A percentile compares a stretch with the other conserved stretches of the same genome.
These are phyloP conservation scores for Petrocephalus schoutedeni DNA, from an alignment of 2,797 vertebrate genomes.

Conservation along the genomic window DNA sequence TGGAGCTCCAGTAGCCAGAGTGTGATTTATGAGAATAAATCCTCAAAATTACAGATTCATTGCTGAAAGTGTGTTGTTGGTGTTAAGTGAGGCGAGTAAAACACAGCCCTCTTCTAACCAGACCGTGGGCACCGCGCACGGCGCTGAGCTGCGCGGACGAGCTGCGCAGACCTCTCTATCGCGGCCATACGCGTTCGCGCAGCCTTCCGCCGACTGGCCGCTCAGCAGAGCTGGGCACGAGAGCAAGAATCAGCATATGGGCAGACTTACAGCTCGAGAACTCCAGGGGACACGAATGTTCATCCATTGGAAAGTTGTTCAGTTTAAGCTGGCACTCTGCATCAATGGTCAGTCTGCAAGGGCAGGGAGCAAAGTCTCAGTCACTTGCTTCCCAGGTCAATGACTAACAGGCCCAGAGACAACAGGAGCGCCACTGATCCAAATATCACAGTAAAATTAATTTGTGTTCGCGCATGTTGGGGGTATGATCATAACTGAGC, in stretches of 20 bases:
- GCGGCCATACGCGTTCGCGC: background rate
- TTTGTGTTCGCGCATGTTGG: background rate
- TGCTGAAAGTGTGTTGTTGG: background rate
- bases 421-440: background rate
- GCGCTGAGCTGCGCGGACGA: too few species aligned
- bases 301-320: constrained; percentile 99
- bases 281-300: constrained; percentile 94
- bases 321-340: constrained; percentile 96
- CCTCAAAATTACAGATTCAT: background rate
- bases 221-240: background rate
- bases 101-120: background rate
- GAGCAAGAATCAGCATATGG: constrained; percentile 41
- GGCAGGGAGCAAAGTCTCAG: background rate
- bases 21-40: background rate
- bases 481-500: background rate
- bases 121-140: background rate
- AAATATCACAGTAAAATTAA: background rate
- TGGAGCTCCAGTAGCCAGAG: background rate
- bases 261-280: constrained; percentile 97
- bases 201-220: background rate
- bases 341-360: constrained; percentile 87
- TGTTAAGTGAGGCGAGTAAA: background rate
- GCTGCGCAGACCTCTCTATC: background rate
- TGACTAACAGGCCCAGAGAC: background rate
- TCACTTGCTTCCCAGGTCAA: background rate